Base-by-base conservation (phyloP, 1,140 invertebrate species). In the Probaryconus sp. region DNA sequence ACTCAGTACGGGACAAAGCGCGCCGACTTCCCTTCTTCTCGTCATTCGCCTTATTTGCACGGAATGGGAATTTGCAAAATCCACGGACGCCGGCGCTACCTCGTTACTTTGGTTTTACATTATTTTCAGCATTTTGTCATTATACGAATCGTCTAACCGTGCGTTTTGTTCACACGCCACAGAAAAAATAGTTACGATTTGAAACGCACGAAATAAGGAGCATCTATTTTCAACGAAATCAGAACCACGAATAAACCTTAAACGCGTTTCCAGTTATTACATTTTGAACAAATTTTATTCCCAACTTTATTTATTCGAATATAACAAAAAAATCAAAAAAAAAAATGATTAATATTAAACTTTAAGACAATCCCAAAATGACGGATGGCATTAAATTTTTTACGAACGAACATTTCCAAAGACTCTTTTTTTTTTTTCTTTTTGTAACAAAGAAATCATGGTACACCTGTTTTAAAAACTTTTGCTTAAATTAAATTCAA, bases 51-150 rank as follows among this genome's bases (percentile, higher is more conserved):
- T 63, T 61, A 70, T 70, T 70, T 55, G 56, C 55, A 45, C 56
- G 47, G 45, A 68, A 58, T 35, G 43, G 64, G 42, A 56, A 70
- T 70, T 70, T 35, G 17, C 56, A 28, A 50, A 56, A 70, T 55
- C 56, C 48, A 56, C 56, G n/a, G n/a, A n/a, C 65, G 18, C 31
- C 40, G 50, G 67, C 67, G 42, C 33, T 56, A 35, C 53, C 50
- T 63, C 56, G 56, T 70, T 70, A 55, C 48, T 55, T 55, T 13
- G 35, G 56, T 42, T 71, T 71, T 38, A 42, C 42, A 58, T 51
- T 63, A 58, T 50, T 56, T 63, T 21, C 30, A 10, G 35, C 58
- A 43, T 47, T 14, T 24, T 24, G 47, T 38, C 31, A 55, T 70
- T 63, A 56, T 48, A 21, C 7, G 18, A 61, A 7, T 20, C 38